phyloP scores from a whole-genome alignment of 2,113 vertebrate genomes.

The Cochlearius cochlearius region DNA sequence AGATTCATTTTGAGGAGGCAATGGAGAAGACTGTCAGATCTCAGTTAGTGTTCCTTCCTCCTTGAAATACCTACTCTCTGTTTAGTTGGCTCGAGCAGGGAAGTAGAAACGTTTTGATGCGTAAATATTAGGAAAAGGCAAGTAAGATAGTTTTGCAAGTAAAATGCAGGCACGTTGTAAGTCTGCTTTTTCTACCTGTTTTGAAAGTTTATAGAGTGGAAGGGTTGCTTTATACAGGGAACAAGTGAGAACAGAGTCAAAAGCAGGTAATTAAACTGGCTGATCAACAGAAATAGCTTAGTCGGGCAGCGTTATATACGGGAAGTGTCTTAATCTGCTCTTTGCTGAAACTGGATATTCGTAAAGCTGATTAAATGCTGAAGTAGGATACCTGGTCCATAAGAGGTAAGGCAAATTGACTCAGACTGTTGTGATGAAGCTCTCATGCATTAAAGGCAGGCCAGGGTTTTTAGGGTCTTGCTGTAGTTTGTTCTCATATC shows the following conservation, averaged over 20 bases:
- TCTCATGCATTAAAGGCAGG: neutral
- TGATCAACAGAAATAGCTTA: neutral
- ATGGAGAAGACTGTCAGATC: neutral
- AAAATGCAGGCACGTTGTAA: neutral
- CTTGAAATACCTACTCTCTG: neutral
- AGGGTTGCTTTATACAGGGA: no score
- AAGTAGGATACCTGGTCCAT: neutral
- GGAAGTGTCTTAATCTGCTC: neutral
- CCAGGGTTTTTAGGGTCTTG: neutral
- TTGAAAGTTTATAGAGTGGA: neutral
- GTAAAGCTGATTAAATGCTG: neutral
- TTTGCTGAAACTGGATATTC: neutral
- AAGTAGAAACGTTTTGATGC: neutral
- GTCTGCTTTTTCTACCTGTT: neutral
- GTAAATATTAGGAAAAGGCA: neutral
- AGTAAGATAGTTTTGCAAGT: neutral
- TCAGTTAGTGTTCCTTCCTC: neutral
- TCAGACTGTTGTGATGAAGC: neutral
- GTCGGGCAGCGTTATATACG: neutral
- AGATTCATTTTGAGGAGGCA: neutral
- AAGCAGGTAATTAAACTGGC: neutral
- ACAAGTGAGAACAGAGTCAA: neutral
- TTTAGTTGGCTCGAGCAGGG: neutral
- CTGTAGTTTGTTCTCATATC: neutral
- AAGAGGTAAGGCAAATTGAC: neutral